A percentile compares a stretch with the other conserved stretches of the same genome.
Evolutionary conservation across 2,797 vertebrate genomes (phyloP).

Genomic region (Percopsis omiscomaycus): DNA sequence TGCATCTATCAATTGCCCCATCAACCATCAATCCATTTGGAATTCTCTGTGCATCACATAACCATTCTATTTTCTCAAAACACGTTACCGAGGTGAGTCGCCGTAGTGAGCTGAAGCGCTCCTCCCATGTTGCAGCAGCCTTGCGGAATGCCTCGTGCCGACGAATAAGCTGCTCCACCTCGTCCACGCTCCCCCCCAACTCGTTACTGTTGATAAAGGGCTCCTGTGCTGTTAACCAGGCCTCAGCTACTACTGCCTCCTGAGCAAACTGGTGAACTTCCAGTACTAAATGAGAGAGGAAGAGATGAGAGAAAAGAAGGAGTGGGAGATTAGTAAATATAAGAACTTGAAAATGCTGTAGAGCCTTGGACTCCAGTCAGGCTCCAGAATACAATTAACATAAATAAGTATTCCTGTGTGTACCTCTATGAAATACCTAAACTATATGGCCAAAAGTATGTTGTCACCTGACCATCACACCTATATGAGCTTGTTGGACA

Average conservation of each 20-base stretch:
- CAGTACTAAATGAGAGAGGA: slow-evolving; percentile 76
- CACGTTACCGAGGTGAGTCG: slow-evolving; percentile 88
- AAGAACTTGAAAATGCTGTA: neutral
- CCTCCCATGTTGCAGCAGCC: slow-evolving; percentile 92
- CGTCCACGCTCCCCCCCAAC: slow-evolving; percentile 90
- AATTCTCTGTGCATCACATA: too few relatives aligned
- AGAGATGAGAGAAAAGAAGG: too few relatives aligned
- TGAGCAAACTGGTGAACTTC: slow-evolving; percentile 97
- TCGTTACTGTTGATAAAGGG: slow-evolving; percentile 87
- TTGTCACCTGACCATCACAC: too few relatives aligned
- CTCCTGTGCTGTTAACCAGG: slow-evolving; percentile 93
- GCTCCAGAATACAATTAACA: too few relatives aligned
- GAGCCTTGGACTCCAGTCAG: too few relatives aligned
- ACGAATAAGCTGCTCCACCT: slow-evolving; percentile 93
- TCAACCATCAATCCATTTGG: too few relatives aligned
- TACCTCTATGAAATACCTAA: too few relatives aligned
- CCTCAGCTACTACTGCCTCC: slow-evolving; percentile 93
- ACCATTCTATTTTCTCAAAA: too few relatives aligned
- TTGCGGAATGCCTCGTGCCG: slow-evolving; percentile 92
- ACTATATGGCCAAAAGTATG: too few relatives aligned
- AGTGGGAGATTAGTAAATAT: neutral
- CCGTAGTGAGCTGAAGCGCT: slow-evolving; percentile 91
- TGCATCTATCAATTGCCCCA: too few relatives aligned
- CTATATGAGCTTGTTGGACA: too few relatives aligned
- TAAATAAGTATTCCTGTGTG: too few relatives aligned